Evolutionary conservation across 2,888 invertebrate genomes (phyloP).

Genomic region (Drosophila parthenogenetica): DNA sequence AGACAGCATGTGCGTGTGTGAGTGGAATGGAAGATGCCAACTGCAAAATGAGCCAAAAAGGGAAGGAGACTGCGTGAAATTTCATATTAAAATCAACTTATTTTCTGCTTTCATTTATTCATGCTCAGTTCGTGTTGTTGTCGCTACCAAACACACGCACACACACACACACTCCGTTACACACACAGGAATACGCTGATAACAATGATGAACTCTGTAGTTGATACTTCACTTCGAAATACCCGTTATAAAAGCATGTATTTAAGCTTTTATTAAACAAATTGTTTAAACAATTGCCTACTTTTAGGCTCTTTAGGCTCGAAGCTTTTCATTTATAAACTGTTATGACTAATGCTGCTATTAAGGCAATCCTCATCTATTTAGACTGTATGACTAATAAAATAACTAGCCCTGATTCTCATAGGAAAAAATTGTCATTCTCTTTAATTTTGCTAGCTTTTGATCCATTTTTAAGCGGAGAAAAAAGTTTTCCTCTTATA

Average conservation of each 20-base stretch:
- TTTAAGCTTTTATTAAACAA: too few relatives aligned
- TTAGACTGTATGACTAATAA: too few relatives aligned
- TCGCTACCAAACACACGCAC: conserved; percentile 38
- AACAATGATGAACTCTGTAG: background rate
- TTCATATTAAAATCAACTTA: conserved; percentile 81
- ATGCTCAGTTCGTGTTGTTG: conserved; percentile 67
- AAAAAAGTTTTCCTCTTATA: too few relatives aligned
- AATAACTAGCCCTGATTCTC: too few relatives aligned
- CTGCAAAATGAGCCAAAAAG: conserved; percentile 38
- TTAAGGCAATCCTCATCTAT: too few relatives aligned
- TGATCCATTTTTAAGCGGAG: too few relatives aligned
- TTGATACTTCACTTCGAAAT: background rate
- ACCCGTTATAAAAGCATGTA: background rate
- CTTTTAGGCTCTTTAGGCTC: too few relatives aligned
- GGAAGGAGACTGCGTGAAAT: conserved; percentile 71
- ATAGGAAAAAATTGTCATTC: too few relatives aligned
- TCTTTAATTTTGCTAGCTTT: too few relatives aligned
- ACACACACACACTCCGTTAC: conserved; percentile 27
- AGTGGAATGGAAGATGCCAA: conserved; percentile 4
- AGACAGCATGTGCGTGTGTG: background rate
- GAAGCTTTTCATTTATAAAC: too few relatives aligned
- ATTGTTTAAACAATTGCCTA: too few relatives aligned
- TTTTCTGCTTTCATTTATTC: conserved; percentile 81
- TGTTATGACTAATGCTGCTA: too few relatives aligned
- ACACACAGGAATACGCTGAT: conserved; percentile 30